Conservation (phyloP, 2,888 invertebrate genomes). For the Lasioglossum morio region DNA sequence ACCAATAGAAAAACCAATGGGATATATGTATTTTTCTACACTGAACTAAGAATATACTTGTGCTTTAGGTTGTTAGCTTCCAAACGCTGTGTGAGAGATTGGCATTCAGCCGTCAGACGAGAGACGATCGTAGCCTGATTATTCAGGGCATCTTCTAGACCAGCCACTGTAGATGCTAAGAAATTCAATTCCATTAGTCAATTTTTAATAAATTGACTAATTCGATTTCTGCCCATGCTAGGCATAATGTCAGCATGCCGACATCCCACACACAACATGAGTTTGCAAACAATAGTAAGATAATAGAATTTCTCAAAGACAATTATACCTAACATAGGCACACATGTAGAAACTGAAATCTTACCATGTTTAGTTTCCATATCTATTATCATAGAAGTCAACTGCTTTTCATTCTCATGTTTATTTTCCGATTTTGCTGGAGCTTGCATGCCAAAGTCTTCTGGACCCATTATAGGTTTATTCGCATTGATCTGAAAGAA, state of each 20-base stretch:
- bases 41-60: constrained; percentile 88
- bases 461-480: constrained; percentile 77
- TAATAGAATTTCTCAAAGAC: constrained; percentile 69
- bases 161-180: constrained; percentile 95
- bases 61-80: constrained; percentile 95
- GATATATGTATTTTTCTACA: constrained; percentile 10
- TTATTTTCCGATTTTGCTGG: constrained; percentile 65
- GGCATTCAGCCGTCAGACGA: constrained; percentile 95
- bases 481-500: constrained; percentile 81
- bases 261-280: constrained; percentile 80
- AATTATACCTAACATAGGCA: constrained; percentile 83
- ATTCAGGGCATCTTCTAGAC: constrained; percentile 95
- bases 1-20: constrained; percentile 12
- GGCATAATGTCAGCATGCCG: constrained; percentile 83
- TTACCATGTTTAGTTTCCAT: constrained; percentile 95
- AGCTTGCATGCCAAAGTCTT: constrained; percentile 67
- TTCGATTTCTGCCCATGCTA: constrained; percentile 79
- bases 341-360: constrained; percentile 76
- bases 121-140: constrained; percentile 97
- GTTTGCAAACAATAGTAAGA: constrained; percentile 33
- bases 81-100: constrained; percentile 94
- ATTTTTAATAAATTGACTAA: constrained; percentile 76
- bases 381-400: constrained; percentile 90
- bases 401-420: constrained; percentile 87
- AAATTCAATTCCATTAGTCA: constrained; percentile 80